These are phyloP conservation scores for Stegostoma tigrinum DNA, from an alignment of 2,113 vertebrate genomes.

Conservation along the genomic window DNA sequence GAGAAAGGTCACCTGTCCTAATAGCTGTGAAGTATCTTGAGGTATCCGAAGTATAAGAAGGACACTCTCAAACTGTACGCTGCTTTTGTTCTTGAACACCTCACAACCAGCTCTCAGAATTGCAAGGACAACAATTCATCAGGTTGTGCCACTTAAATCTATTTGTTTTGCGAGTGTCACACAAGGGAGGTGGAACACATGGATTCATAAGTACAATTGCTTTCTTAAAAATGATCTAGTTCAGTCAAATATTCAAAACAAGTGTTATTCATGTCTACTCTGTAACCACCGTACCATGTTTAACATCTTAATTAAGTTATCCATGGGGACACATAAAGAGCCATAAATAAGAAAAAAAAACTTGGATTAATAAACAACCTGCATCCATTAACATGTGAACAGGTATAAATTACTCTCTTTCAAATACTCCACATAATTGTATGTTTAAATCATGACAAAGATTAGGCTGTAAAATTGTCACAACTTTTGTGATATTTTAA, in stretches of 20 bases:
- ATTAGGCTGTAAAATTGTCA: constrained; percentile 36
- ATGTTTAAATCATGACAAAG: constrained; percentile 31
- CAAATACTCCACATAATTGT: constrained; percentile 34
- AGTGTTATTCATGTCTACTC: constrained; percentile 24
- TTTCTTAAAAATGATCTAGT: not conserved
- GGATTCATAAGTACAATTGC: not conserved
- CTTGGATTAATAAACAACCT: constrained; percentile 37
- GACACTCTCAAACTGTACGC: not conserved
- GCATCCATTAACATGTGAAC: constrained; percentile 28
- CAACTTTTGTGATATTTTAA: constrained; percentile 17
- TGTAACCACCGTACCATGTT: constrained; percentile 26
- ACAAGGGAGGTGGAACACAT: not conserved
- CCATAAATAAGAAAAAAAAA: constrained; percentile 33
- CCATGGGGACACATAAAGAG: constrained; percentile 29
- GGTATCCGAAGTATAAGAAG: not conserved
- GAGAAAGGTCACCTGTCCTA: too few species aligned
- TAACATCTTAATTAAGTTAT: constrained; percentile 37
- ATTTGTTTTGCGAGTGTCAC: not conserved
- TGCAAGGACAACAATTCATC: not conserved
- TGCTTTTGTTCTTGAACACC: not conserved
- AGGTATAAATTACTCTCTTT: constrained; percentile 32
- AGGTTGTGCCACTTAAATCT: not conserved
- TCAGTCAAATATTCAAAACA: not conserved
- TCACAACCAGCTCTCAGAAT: not conserved
- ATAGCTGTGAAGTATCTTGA: too few species aligned